These are phyloP conservation scores for Armadillidium nasatum DNA, from an alignment of 1,140 invertebrate genomes.

Conservation along the genomic window DNA sequence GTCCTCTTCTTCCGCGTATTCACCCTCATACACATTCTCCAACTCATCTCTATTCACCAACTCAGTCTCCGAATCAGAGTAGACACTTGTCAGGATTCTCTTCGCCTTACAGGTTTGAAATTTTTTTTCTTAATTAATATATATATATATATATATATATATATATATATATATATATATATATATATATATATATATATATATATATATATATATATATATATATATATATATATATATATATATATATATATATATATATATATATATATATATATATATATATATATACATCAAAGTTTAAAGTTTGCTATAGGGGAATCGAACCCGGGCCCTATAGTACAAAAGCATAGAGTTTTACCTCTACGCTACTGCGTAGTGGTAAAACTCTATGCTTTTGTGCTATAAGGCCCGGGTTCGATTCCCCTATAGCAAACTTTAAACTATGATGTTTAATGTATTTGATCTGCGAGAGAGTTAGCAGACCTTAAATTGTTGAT, in stretches of 20 bases:
- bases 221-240: not conserved
- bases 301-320: too few relatives aligned
- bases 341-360: too few relatives aligned
- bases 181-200: slow-evolving; percentile 26
- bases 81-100: slow-evolving; percentile 55
- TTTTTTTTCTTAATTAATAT: slow-evolving; percentile 49
- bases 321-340: too few relatives aligned
- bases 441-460: too few relatives aligned
- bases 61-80: slow-evolving; percentile 76
- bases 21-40: slow-evolving; percentile 63
- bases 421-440: too few relatives aligned
- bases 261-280: not conserved
- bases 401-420: too few relatives aligned
- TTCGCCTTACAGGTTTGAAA: slow-evolving; percentile 44
- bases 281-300: slow-evolving; percentile 27
- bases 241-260: slow-evolving; percentile 10
- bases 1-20: slow-evolving; percentile 41
- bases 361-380: too few relatives aligned
- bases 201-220: not conserved
- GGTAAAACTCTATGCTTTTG: too few relatives aligned
- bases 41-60: slow-evolving; percentile 66
- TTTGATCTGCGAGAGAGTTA: too few relatives aligned
- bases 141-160: slow-evolving; percentile 17
- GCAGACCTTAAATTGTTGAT: too few relatives aligned
- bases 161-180: slow-evolving; percentile 27